Evolutionary conservation across 1,140 invertebrate genomes (phyloP).

Genomic region (Drosophila mayri): DNA sequence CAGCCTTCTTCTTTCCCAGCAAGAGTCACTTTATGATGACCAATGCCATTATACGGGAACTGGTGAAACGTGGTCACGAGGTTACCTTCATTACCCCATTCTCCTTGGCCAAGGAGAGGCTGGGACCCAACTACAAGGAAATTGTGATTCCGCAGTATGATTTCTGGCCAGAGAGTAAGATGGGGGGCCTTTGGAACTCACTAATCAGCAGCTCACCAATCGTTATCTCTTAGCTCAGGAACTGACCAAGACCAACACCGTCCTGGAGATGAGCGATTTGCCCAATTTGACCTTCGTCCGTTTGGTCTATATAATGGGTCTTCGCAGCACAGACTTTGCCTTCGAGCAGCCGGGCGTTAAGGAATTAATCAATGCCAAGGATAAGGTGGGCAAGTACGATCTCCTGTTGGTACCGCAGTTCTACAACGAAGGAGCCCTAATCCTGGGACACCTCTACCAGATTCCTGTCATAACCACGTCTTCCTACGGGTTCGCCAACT

Average conservation of each 20-base stretch:
- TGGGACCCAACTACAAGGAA: conserved; percentile 71
- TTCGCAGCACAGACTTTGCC: conserved; percentile 66
- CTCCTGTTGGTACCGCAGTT: conserved; percentile 82
- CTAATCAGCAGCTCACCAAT: background rate
- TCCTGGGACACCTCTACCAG: conserved; percentile 81
- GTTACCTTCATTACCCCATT: conserved; percentile 73
- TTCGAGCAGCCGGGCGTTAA: conserved; percentile 78
- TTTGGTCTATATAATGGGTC: conserved; percentile 39
- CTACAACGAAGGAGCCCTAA: conserved; percentile 82
- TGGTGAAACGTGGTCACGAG: conserved; percentile 68
- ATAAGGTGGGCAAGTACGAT: conserved; percentile 83
- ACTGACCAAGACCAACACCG: conserved; percentile 23
- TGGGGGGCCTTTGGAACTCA: background rate
- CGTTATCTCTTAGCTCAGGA: conserved; percentile 17
- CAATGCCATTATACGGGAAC: conserved; percentile 62
- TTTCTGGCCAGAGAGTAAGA: conserved; percentile 61
- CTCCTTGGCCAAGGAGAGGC: conserved; percentile 60
- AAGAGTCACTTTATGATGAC: conserved; percentile 81
- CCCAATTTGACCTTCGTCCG: conserved; percentile 20
- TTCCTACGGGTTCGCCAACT: conserved; percentile 76
- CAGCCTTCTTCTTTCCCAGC: conserved; percentile 71
- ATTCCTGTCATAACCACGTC: conserved; percentile 75
- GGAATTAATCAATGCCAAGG: conserved; percentile 72
- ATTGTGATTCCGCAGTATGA: conserved; percentile 60
- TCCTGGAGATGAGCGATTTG: conserved; percentile 56